Percentiles rank a stretch among this genome's conserved stretches.
phyloP scores from a whole-genome alignment of 2,113 vertebrate species.

The Crotalus horridus region DNA sequence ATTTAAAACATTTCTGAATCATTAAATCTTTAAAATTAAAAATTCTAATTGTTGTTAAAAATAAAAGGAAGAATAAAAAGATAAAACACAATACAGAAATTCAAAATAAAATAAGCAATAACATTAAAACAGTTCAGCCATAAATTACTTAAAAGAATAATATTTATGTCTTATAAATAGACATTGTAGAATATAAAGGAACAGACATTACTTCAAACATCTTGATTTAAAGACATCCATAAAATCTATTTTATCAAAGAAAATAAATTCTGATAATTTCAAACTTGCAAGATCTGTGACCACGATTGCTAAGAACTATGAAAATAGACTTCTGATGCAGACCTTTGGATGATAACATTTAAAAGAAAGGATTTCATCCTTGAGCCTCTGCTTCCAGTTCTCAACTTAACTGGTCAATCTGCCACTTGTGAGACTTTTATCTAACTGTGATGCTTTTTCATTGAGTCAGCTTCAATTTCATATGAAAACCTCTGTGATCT shows the following conservation, averaged over 20 bases:
- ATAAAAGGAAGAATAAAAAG: background rate
- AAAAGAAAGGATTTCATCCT: background rate
- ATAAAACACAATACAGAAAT: background rate
- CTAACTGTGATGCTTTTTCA: background rate
- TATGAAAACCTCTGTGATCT: background rate
- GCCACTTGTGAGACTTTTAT: background rate
- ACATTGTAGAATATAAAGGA: background rate
- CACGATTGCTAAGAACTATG: background rate
- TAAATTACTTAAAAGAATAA: background rate
- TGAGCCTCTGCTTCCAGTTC: background rate
- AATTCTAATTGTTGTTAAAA: background rate
- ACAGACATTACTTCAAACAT: background rate
- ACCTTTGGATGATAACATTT: background rate
- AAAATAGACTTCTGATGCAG: background rate
- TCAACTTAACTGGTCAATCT: background rate
- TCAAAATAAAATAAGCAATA: background rate
- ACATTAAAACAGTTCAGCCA: background rate
- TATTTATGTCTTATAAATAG: background rate
- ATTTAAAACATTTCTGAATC: background rate
- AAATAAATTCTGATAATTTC: background rate
- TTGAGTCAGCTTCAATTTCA: background rate
- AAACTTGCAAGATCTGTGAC: background rate
- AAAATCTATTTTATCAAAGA: background rate
- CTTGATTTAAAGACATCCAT: background rate
- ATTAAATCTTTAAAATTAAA: background rate